Evolutionary conservation across 2,888 invertebrate species (phyloP).

Genomic region (Hybos culiciformis): DNA sequence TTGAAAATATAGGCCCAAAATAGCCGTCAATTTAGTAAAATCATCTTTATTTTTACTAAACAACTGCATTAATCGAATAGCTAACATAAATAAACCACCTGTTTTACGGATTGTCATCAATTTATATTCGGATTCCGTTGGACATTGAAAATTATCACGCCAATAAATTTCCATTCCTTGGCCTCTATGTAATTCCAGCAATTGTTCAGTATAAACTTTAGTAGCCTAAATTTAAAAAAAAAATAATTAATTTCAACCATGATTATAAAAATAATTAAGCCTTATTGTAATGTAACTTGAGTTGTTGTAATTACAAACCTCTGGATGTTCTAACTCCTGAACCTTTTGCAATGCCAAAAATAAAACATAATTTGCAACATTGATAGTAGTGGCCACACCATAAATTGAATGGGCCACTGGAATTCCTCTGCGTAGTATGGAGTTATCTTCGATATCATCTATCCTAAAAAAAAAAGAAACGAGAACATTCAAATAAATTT

Average conservation of each 20-base stretch:
- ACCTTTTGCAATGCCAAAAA: slow-evolving; percentile 82
- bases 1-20: slow-evolving; percentile 90
- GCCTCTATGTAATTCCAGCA: slow-evolving; percentile 85
- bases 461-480: too few species aligned
- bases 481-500: too few species aligned
- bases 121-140: slow-evolving; percentile 87
- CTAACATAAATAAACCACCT: slow-evolving; percentile 91
- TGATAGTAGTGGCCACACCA: slow-evolving; percentile 89
- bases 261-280: neutral
- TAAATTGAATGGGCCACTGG: slow-evolving; percentile 97
- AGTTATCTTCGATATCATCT: slow-evolving; percentile 97
- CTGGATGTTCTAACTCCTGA: slow-evolving; percentile 65
- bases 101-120: slow-evolving; percentile 92
- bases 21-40: slow-evolving; percentile 68
- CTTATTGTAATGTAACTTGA: too few species aligned
- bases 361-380: slow-evolving; percentile 88
- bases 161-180: slow-evolving; percentile 98
- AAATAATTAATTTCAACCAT: too few species aligned
- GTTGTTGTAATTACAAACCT: too few species aligned
- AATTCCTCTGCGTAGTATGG: slow-evolving; percentile 78
- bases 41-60: slow-evolving; percentile 80
- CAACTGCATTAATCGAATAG: slow-evolving; percentile 86
- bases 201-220: slow-evolving; percentile 72
- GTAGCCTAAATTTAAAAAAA: slow-evolving; percentile 47
- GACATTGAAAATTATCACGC: slow-evolving; percentile 90